phyloP scores from a whole-genome alignment of 1,140 invertebrate species.

The Orius insidiosus region DNA sequence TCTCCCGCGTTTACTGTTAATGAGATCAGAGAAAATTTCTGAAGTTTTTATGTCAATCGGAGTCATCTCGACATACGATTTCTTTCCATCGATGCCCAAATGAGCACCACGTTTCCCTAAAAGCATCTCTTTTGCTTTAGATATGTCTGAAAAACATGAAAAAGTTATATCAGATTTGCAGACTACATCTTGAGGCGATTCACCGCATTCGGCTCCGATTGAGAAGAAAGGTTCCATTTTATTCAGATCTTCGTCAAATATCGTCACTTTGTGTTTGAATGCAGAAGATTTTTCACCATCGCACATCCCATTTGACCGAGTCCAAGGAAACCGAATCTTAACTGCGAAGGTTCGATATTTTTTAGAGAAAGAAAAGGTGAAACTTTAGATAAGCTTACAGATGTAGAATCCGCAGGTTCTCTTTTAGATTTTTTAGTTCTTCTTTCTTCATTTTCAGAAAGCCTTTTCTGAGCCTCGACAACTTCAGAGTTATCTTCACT shows the following conservation, averaged over 20 bases:
- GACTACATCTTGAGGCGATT: conserved; percentile 83
- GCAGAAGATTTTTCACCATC: conserved; percentile 86
- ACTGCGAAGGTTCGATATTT: conserved; percentile 67
- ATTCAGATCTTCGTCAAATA: conserved; percentile 82
- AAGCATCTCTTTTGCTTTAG: conserved; percentile 87
- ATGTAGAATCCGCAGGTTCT: no score
- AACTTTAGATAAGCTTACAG: conserved; percentile 47
- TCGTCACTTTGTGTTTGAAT: conserved; percentile 78
- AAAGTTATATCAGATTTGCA: conserved; percentile 83
- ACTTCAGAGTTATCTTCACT: no score
- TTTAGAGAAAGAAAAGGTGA: conserved; percentile 67
- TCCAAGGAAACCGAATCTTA: conserved; percentile 88
- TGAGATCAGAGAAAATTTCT: conserved; percentile 68
- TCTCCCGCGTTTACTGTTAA: conserved; percentile 48
- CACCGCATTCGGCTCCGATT: conserved; percentile 44
- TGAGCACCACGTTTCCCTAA: conserved; percentile 89
- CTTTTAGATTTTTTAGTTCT: no score
- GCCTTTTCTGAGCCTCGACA: no score
- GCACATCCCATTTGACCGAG: conserved; percentile 73
- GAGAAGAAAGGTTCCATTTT: conserved; percentile 52
- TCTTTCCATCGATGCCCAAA: conserved; percentile 41
- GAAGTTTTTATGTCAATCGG: conserved; percentile 76
- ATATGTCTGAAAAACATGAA: conserved; percentile 82
- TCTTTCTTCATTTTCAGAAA: no score
- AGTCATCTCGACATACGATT: conserved; percentile 86